A percentile compares a stretch with the other conserved stretches of the same genome.
These are phyloP conservation scores for Phalera bucephala DNA, from an alignment of 2,888 invertebrate species.

Conservation along the genomic window DNA sequence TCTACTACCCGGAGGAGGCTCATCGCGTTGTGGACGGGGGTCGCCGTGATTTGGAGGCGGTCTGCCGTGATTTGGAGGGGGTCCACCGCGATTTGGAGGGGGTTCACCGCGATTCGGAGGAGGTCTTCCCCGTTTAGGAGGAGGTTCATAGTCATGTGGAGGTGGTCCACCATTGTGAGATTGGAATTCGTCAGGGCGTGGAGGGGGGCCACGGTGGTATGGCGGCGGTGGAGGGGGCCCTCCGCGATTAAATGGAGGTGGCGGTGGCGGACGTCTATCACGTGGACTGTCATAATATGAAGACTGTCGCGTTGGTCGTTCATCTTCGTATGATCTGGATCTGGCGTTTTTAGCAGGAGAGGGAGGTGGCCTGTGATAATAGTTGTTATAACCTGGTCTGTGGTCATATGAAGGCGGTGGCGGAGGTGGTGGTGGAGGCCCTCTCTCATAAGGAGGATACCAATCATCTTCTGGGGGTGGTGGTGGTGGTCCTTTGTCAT, in stretches of 20 bases:
- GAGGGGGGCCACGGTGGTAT: slow-evolving; percentile 5
- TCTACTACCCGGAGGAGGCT: slow-evolving; percentile 4
- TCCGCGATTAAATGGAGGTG: slow-evolving; percentile 7
- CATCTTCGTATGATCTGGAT: slow-evolving; percentile 9
- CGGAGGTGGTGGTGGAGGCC: slow-evolving; percentile 15
- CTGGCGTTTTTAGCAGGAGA: background rate
- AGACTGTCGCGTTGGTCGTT: slow-evolving; percentile 19
- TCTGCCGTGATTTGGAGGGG: slow-evolving; percentile 6
- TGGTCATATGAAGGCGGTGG: slow-evolving; percentile 14
- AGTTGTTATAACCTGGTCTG: slow-evolving; percentile 11
- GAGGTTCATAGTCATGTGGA: too few species aligned
- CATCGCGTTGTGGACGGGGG: slow-evolving; percentile 9
- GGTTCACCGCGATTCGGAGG: slow-evolving; percentile 6
- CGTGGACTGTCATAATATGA: slow-evolving; percentile 4
- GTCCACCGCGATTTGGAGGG: slow-evolving; percentile 10
- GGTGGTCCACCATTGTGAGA: slow-evolving; percentile 12
- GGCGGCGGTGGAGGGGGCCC: slow-evolving; percentile 12
- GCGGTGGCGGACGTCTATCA: slow-evolving; percentile 16
- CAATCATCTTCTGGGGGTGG: slow-evolving; percentile 10
- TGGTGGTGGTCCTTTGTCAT: too few species aligned
- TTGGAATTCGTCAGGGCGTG: slow-evolving; percentile 11
- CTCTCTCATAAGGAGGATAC: slow-evolving; percentile 7
- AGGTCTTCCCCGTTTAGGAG: too few species aligned
- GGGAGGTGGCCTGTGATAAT: slow-evolving; percentile 6
- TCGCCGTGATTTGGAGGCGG: slow-evolving; percentile 9